Conservation (phyloP, 2,888 invertebrate genomes). For the Itoplectis maculator region DNA sequence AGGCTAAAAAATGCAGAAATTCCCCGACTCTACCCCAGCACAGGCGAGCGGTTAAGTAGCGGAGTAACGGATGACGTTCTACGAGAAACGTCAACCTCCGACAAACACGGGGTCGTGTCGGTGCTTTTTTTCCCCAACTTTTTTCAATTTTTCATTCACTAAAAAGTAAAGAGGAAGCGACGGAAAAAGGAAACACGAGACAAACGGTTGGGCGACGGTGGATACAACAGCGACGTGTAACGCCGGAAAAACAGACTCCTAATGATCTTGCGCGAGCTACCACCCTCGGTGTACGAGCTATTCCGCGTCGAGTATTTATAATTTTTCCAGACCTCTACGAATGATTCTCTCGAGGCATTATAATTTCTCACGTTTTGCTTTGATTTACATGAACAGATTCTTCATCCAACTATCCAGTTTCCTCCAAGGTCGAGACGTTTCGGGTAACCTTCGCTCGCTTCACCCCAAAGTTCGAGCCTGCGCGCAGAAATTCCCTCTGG, state of each 20-base stretch:
- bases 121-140: too few relatives aligned
- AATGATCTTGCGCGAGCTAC: background rate
- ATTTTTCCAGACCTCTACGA: background rate
- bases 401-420: too few relatives aligned
- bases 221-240: conserved; percentile 5
- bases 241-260: background rate
- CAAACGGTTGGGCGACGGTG: background rate
- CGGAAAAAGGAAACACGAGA: conserved; percentile 10
- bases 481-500: background rate
- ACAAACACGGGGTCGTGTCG: conserved; percentile 26
- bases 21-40: background rate
- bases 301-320: too few relatives aligned
- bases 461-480: too few relatives aligned
- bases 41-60: background rate
- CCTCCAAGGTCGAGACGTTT: too few relatives aligned
- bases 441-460: too few relatives aligned
- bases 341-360: conserved; percentile 65
- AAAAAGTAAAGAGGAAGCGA: conserved; percentile 39
- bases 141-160: conserved; percentile 16
- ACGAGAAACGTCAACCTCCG: conserved; percentile 47
- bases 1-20: conserved; percentile 26
- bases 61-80: conserved; percentile 29
- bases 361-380: too few relatives aligned
- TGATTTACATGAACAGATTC: too few relatives aligned
- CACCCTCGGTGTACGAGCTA: background rate